Evolutionary conservation across 30 jellyfish, hydroid and myxozoan species (phyloP).

Genomic region (Cassiopea andromeda): DNA sequence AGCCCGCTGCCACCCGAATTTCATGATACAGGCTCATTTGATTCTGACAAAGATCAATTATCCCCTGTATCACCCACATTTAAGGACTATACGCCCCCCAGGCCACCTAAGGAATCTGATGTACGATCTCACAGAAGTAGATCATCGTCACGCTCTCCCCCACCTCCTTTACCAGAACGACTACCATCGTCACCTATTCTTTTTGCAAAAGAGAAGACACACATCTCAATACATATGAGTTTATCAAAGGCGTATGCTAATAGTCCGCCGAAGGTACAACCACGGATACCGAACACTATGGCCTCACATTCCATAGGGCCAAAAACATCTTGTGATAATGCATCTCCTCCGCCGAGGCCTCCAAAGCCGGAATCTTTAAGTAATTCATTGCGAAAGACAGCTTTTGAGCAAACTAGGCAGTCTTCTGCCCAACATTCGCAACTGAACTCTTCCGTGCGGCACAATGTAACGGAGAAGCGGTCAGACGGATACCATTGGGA

Average conservation of each 20-base stretch:
- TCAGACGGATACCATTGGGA: conserved; percentile 61
- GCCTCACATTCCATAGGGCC: conserved; percentile 1
- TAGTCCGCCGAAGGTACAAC: conserved; percentile 68
- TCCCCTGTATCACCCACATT: conserved; percentile 28
- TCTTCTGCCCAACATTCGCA: neutral
- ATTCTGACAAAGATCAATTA: conserved; percentile 5
- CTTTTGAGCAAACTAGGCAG: neutral
- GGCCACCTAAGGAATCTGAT: conserved; percentile 58
- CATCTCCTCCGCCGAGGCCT: conserved; percentile 71
- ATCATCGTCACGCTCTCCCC: neutral
- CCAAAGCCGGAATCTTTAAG: conserved; percentile 61
- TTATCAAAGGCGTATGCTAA: conserved; percentile 20
- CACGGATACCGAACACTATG: conserved; percentile 46
- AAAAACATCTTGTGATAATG: neutral
- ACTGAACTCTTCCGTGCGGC: neutral
- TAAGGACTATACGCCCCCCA: conserved; percentile 29
- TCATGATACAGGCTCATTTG: conserved; percentile 19
- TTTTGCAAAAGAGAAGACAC: conserved; percentile 10
- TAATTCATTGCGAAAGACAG: neutral
- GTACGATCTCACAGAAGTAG: neutral
- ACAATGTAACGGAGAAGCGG: conserved; percentile 25
- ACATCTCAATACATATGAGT: neutral
- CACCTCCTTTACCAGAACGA: conserved; percentile 74
- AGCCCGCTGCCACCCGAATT: conserved; percentile 68
- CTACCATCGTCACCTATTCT: conserved; percentile 15